A percentile compares a stretch with the other conserved stretches of the same genome.
Evolutionary conservation across 2,888 invertebrate genomes (phyloP).

Genomic region (Rotaria socialis): DNA sequence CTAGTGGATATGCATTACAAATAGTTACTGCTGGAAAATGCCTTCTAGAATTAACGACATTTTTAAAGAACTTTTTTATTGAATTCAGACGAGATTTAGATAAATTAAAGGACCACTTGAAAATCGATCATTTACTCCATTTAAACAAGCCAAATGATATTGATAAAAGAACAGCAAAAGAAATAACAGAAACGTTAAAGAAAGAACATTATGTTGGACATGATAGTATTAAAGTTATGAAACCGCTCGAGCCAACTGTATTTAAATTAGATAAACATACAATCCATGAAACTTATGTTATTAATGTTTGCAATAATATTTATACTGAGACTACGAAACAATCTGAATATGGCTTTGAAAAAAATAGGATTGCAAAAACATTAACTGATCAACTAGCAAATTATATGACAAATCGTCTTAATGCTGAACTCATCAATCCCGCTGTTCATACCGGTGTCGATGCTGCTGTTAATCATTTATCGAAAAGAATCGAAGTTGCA

Average conservation of each 20-base stretch:
- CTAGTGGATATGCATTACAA: not conserved
- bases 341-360: not conserved
- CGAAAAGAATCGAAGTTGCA: not conserved
- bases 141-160: not conserved
- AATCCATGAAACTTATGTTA: not conserved
- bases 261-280: not conserved
- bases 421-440: not conserved
- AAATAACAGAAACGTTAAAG: not conserved
- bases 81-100: not conserved
- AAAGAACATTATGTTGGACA: not conserved
- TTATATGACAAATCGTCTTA: not conserved
- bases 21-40: not conserved
- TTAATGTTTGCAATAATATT: not conserved
- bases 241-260: not conserved
- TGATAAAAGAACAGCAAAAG: not conserved
- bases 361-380: not conserved
- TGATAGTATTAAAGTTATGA: not conserved
- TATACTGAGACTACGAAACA: not conserved
- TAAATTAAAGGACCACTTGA: not conserved
- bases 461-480: not conserved
- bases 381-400: not conserved
- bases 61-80: not conserved
- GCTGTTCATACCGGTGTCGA: not conserved
- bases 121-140: conserved; percentile 31
- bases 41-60: not conserved